Conservation (phyloP, 2,113 vertebrate species). For the Oncorhynchus gorbuscha region DNA sequence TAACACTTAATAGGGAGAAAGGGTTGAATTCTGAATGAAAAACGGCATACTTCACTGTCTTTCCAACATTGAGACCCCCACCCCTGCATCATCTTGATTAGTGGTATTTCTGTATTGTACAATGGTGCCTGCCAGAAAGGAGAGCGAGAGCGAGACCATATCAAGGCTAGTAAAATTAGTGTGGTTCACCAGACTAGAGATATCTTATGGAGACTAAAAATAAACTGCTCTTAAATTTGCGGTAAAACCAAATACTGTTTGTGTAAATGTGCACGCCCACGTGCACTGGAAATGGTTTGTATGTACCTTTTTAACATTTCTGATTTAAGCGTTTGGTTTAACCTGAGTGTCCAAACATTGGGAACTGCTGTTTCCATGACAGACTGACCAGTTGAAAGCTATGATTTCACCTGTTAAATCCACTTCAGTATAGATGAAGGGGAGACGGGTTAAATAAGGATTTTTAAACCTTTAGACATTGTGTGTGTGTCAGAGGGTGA, state of each 20-base stretch:
- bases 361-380: too few species aligned
- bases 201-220: neutral
- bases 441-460: too few species aligned
- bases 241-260: neutral
- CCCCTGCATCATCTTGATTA: neutral
- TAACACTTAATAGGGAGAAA: neutral
- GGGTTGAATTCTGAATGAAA: neutral
- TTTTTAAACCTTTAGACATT: too few species aligned
- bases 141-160: neutral
- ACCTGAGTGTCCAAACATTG: too few species aligned
- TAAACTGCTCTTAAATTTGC: too few species aligned
- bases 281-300: neutral
- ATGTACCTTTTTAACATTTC: too few species aligned
- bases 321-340: too few species aligned
- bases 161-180: neutral
- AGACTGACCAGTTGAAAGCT: too few species aligned
- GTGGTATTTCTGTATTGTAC: too few species aligned
- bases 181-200: neutral
- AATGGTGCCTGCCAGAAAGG: neutral
- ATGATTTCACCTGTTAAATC: too few species aligned
- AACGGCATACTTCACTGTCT: neutral
- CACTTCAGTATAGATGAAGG: too few species aligned
- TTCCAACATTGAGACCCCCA: neutral
- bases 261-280: neutral
- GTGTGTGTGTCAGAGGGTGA: too few species aligned